These are phyloP conservation scores for Embidobia sp. DNA, from an alignment of 2,888 invertebrate species.

Conservation along the genomic window DNA sequence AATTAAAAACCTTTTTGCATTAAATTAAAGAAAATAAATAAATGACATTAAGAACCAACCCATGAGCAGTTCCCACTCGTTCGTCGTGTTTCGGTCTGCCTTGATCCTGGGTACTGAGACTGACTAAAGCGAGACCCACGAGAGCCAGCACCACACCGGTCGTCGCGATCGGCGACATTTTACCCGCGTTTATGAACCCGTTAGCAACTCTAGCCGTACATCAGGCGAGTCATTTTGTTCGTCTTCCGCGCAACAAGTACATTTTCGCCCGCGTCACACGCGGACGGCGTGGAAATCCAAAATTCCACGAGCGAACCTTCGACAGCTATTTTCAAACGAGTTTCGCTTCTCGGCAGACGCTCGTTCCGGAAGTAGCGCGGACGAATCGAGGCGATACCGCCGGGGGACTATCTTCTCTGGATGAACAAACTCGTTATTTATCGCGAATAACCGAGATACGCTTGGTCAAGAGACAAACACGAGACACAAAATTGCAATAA, in stretches of 20 bases:
- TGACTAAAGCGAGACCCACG: constrained; percentile 11
- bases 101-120: constrained; percentile 29
- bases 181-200: background rate
- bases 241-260: constrained; percentile 33
- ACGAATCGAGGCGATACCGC: constrained; percentile 37
- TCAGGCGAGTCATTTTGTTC: constrained; percentile 34
- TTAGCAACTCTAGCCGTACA: background rate
- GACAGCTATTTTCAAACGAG: constrained; percentile 4
- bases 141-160: constrained; percentile 8
- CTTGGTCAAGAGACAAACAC: constrained; percentile 26
- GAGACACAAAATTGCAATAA: constrained; percentile 33
- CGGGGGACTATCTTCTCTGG: constrained; percentile 42
- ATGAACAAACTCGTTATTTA: constrained; percentile 36
- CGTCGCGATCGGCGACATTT: constrained; percentile 26
- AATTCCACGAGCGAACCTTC: constrained; percentile 14
- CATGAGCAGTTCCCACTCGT: constrained; percentile 9
- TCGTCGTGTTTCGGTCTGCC: constrained; percentile 8
- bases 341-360: constrained; percentile 15
- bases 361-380: constrained; percentile 50
- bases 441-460: constrained; percentile 28
- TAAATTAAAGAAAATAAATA: too few species aligned
- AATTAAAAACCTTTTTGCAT: too few species aligned
- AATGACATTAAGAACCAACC: constrained; percentile 12
- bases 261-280: constrained; percentile 20
- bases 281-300: constrained; percentile 9